Conservation (phyloP, 92 coral and sea anemone genomes). For the Pocillopora grandis region DNA sequence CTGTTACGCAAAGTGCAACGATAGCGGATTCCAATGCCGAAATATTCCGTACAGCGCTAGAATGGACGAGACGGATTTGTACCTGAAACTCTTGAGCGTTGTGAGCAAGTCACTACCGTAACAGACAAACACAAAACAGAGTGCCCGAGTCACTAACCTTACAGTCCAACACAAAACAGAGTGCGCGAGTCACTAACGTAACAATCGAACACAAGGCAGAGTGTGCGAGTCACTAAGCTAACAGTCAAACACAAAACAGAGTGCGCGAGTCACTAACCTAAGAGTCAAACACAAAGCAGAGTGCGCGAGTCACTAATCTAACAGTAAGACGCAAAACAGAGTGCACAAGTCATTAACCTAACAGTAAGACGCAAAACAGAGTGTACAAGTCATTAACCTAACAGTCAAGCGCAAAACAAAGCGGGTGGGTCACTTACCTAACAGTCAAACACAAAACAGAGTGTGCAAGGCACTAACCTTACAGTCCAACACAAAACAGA, state of each 20-base stretch:
- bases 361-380: neutral
- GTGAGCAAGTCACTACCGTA: neutral
- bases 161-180: neutral
- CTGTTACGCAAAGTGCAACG: too few relatives aligned
- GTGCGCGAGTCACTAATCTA: neutral
- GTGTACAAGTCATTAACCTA: neutral
- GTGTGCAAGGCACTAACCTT: neutral
- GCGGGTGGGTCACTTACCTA: neutral
- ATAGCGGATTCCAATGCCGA: too few relatives aligned
- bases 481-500: neutral
- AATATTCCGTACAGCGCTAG: too few relatives aligned
- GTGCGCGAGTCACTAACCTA: neutral
- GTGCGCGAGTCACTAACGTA: neutral
- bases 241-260: too few relatives aligned
- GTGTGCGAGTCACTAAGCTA: too few relatives aligned
- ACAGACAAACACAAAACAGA: constrained; percentile 3
- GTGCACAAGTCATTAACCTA: neutral
- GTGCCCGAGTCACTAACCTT: neutral
- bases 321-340: neutral
- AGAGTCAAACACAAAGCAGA: neutral
- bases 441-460: neutral
- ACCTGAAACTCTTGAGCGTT: too few relatives aligned
- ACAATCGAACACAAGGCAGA: too few relatives aligned
- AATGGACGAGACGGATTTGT: too few relatives aligned
- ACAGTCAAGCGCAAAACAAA: neutral